Conservation (phyloP, 2,113 vertebrate species). For the Boulengeromyrus knoepffleri region DNA sequence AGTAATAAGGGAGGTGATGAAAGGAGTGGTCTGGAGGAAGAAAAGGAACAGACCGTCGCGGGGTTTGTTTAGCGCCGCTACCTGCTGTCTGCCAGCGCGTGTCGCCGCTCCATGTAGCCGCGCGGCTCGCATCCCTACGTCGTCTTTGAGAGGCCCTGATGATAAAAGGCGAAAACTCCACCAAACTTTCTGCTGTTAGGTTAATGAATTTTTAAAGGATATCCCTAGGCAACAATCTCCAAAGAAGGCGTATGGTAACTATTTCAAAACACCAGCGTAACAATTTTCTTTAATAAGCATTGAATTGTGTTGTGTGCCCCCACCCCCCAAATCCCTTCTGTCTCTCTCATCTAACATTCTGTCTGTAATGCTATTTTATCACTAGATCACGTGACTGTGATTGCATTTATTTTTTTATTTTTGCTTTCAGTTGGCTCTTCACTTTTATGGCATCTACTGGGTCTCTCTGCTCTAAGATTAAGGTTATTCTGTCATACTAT, state of each 20-base stretch:
- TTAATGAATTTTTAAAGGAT: constrained; percentile 76
- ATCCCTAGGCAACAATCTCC: constrained; percentile 71
- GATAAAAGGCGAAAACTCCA: constrained; percentile 57
- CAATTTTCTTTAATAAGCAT: constrained; percentile 71
- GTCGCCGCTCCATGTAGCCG: background rate
- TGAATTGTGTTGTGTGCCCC: constrained; percentile 43
- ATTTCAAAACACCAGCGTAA: constrained; percentile 61
- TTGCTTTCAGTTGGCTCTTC: background rate
- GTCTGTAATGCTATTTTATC: constrained; percentile 14
- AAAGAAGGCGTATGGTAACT: constrained; percentile 62
- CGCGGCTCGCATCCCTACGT: background rate
- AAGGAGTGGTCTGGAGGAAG: background rate
- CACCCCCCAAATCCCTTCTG: constrained; percentile 12
- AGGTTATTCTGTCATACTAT: background rate
- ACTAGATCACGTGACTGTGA: constrained; percentile 5
- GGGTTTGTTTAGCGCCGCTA: constrained; percentile 22
- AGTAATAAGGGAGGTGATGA: background rate
- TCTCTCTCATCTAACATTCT: constrained; percentile 31
- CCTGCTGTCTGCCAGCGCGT: background rate
- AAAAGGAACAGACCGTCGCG: background rate
- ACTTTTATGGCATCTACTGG: background rate
- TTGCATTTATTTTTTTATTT: constrained; percentile 5
- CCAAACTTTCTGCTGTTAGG: constrained; percentile 70
- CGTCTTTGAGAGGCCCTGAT: constrained; percentile 50
- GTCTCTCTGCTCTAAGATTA: background rate